Conservation (phyloP, 2,113 vertebrate species). For the Myiagra hebetior region DNA sequence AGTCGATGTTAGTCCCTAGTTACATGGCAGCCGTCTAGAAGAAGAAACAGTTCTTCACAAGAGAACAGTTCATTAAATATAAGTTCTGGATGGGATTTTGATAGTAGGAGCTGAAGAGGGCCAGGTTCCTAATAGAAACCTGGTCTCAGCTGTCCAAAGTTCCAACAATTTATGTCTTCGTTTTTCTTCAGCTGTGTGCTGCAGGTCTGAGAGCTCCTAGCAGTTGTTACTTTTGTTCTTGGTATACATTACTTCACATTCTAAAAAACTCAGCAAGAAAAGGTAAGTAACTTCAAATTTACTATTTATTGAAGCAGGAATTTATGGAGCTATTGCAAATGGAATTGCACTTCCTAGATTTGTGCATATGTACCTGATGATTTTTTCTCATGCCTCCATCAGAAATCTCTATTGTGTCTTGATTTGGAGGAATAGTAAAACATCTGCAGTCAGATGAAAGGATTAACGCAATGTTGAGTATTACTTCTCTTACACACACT, state of each 20-base stretch:
- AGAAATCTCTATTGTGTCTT: not conserved
- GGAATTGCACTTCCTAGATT: not conserved
- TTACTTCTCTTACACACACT: not conserved
- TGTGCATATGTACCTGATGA: not conserved
- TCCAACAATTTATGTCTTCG: not conserved
- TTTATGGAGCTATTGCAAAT: not conserved
- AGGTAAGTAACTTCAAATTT: not conserved
- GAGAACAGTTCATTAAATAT: accelerated
- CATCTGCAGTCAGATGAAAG: not conserved
- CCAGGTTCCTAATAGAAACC: not conserved
- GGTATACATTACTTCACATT: not conserved
- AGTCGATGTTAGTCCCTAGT: not conserved
- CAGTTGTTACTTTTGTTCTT: not conserved
- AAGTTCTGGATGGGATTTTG: not conserved
- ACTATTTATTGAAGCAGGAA: not conserved
- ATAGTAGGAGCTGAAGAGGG: not conserved
- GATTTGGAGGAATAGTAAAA: not conserved
- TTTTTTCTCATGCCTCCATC: not conserved
- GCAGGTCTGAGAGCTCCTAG: not conserved
- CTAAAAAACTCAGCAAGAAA: not conserved
- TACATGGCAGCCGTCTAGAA: not conserved
- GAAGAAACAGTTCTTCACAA: not conserved
- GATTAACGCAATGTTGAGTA: not conserved
- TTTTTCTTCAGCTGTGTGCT: not conserved
- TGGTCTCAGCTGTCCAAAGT: not conserved